These are phyloP conservation scores for Mythimna ferrago DNA, from an alignment of 2,888 invertebrate genomes.

Conservation along the genomic window DNA sequence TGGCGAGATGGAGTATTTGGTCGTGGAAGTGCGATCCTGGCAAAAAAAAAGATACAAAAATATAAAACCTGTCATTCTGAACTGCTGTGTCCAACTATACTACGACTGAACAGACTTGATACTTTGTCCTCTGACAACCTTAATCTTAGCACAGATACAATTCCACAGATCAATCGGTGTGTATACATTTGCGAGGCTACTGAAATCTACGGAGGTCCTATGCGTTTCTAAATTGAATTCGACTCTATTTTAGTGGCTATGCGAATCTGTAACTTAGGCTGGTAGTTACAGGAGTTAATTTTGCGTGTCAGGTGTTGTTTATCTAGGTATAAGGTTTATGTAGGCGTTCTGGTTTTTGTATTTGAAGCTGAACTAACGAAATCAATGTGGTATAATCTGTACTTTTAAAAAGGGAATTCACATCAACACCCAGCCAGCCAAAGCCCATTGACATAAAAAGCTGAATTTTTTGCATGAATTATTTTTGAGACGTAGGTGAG, in stretches of 20 bases:
- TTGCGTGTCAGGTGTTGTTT: background rate
- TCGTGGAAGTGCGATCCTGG: too few species aligned
- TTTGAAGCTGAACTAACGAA: background rate
- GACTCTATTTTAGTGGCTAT: slow-evolving; percentile 19
- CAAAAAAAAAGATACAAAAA: too few species aligned
- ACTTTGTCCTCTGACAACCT: slow-evolving; percentile 49
- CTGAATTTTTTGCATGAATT: too few species aligned
- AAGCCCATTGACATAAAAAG: too few species aligned
- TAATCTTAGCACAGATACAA: slow-evolving; percentile 52
- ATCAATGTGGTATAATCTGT: too few species aligned
- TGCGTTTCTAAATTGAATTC: slow-evolving; percentile 41
- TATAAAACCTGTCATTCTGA: background rate
- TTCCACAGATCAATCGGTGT: slow-evolving; percentile 46
- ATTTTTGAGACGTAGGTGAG: too few species aligned
- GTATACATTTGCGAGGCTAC: slow-evolving; percentile 37
- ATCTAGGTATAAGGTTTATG: too few species aligned
- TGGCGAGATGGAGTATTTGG: too few species aligned
- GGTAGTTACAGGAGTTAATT: background rate
- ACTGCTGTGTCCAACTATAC: slow-evolving; percentile 22
- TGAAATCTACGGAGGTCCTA: slow-evolving; percentile 16
- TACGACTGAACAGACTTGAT: slow-evolving; percentile 15
- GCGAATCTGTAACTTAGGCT: background rate
- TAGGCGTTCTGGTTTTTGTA: background rate
- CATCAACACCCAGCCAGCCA: too few species aligned
- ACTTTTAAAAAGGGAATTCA: too few species aligned